Evolutionary conservation across 92 coral and sea anemone genomes (phyloP), one percentile per base, ranked within the genome.

Genomic region (Porites rus): DNA sequence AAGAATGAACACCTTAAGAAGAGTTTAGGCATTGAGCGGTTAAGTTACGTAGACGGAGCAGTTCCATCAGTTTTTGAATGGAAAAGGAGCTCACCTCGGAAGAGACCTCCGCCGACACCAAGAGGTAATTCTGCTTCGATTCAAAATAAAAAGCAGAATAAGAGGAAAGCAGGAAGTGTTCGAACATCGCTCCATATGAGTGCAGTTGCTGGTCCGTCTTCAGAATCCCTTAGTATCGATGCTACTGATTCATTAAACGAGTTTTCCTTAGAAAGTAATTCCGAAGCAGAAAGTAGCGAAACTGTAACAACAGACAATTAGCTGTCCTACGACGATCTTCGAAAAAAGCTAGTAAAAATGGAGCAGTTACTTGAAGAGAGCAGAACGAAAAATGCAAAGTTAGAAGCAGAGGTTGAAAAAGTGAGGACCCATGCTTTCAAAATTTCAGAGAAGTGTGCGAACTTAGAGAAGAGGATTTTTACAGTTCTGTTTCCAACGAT

Each of bases 41-140:
- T 80, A 14, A 67, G 22, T n/a, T 80, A 80, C 56, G 43, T 67
- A 25, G 62, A 68, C 43, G 65, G 76, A 18, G 76, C 85, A 67
- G 70, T 80, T 66, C 72, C 85, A 80, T 80, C 85, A 17, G 70
- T 80, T 80, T 80, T 80, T 80, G 76, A 74, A 50, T 80, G 87
- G 87, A 82, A 82, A 71, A 82, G 78, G 60, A 82, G 70, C 51
- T 70, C 78, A 28, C 86, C 76, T 22, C 38, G 71, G 58, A 79
- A 79, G 67, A 79, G 74, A 64, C 74, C 64, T 24, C 72, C 74
- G 31, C 84, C 84, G 14, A 64, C 67, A 79, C 19, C 72, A 56
- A 79, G 84, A 43, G 84, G 16, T 20, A 21, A 67, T 51, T 52
- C 58, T 52, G 58, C 58, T 76, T 17, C 65, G 31, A 64, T 76